phyloP scores from a whole-genome alignment of 2,113 vertebrate genomes.

The Lamprotornis superbus region DNA sequence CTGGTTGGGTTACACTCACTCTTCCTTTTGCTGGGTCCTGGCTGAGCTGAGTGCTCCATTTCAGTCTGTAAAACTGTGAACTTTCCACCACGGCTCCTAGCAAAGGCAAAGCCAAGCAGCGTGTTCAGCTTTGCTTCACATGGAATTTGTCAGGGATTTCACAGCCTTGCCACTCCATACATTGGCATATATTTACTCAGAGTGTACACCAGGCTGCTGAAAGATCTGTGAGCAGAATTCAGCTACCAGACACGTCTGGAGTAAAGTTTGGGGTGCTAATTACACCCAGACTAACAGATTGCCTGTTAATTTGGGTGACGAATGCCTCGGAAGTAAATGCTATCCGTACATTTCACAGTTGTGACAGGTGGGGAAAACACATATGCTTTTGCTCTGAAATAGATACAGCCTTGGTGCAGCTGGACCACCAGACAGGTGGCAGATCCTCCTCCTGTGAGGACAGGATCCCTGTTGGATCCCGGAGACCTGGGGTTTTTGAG shows the following conservation, averaged over 20 bases:
- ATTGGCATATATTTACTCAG: not conserved
- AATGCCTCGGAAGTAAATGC: conserved; percentile 32
- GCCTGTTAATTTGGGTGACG: conserved; percentile 4
- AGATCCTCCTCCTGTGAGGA: not conserved
- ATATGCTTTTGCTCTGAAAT: conserved; percentile 1
- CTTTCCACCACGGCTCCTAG: not conserved
- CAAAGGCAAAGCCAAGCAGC: not conserved
- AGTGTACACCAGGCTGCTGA: not conserved
- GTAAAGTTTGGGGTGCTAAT: conserved; percentile 33
- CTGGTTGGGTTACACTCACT: not conserved
- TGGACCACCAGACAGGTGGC: not conserved
- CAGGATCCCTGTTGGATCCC: not conserved
- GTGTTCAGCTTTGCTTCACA: not conserved
- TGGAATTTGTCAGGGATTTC: not conserved
- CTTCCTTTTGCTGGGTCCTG: rapidly evolving
- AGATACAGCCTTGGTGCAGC: not conserved
- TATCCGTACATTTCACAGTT: conserved; percentile 37
- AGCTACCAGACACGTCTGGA: not conserved
- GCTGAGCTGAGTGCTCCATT: not conserved
- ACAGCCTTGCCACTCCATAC: not conserved
- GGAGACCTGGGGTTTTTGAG: too few relatives aligned
- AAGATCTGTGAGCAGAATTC: not conserved
- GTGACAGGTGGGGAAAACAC: conserved; percentile 29
- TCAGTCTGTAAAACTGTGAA: not conserved
- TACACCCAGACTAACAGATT: conserved; percentile 41